Conservation (phyloP, 2,113 vertebrate species). For the Callospermophilus lateralis region DNA sequence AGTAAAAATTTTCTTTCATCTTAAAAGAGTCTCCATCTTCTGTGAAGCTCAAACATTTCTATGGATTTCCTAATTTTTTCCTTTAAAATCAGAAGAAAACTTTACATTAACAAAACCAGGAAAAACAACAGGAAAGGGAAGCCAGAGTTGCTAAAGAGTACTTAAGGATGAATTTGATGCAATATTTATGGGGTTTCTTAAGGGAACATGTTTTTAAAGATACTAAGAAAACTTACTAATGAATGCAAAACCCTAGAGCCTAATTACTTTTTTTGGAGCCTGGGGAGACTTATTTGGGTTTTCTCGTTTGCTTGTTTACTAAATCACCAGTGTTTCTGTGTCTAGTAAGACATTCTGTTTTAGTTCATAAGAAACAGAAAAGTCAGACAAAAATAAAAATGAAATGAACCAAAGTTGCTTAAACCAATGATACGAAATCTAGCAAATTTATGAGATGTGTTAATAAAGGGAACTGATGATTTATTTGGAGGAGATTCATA, state of each 20-base stretch:
- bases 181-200: background rate
- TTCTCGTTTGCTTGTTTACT: background rate
- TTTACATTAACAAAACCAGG: background rate
- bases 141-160: background rate
- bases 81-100: constrained; percentile 54
- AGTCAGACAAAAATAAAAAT: background rate
- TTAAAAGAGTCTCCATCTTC: constrained; percentile 78
- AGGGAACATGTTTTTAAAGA: background rate
- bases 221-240: background rate
- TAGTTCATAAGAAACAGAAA: constrained; percentile 33
- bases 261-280: background rate
- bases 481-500: background rate
- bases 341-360: background rate
- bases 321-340: constrained; percentile 24
- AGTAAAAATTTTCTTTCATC: constrained; percentile 78
- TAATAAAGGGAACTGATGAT: background rate
- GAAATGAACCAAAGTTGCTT: constrained; percentile 18
- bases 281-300: background rate
- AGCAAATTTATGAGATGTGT: background rate
- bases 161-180: background rate
- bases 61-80: constrained; percentile 71
- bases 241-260: background rate
- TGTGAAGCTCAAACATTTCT: constrained; percentile 78
- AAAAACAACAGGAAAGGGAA: background rate
- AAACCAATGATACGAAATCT: background rate